Base-by-base conservation (phyloP, 1,140 invertebrate species). In the Platyscapa corneri region DNA sequence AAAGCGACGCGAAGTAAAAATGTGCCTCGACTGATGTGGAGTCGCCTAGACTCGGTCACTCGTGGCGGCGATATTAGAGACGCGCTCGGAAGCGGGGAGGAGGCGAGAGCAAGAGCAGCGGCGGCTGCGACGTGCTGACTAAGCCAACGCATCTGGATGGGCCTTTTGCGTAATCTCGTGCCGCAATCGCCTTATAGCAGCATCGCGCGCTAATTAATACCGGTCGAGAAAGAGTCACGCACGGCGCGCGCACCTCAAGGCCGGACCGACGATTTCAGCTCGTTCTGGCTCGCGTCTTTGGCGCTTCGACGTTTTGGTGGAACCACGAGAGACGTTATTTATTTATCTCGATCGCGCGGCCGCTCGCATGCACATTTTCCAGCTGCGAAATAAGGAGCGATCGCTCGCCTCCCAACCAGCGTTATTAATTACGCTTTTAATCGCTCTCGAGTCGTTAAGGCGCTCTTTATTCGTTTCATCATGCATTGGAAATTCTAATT, bases 121-220 rank as follows among this genome's bases (percentile, higher is more conserved):
- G 46, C n/a, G 39, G 34, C 42, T 7, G 39, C 23, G 5, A 16
- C 53, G 49, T 18, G 53, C 53, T 79, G 83, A 79, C 75, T 72
- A 78, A 84, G 64, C 49, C 60, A 53, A 75, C 84, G 65, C 78
- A 77, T 70, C 39, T 84, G 83, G 60, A 67, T 75, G 37, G 34
- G 27, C 49, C n/a, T 75, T 85, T 85, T 85, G 83, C 83, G 83
- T 46, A 84, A 84, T 84, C n/a, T 56, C 46, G 76, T 27, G 23
- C 10, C n/a, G 23, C 30, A 32, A 23, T 74, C 74, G n/a, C 82
- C 82, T 46, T 82, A 82, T 49, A 80, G n/a, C 3, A 74, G 27
- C 20, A 74, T 80, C 64, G 60, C 60, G 37, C 27, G 78, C 37
- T 42, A 74, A 74, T 42, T 42, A 37, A 74, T 74, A 42, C 37